Base-by-base conservation (phyloP, 1,140 invertebrate species). In the Centruroides sculpturatus region DNA sequence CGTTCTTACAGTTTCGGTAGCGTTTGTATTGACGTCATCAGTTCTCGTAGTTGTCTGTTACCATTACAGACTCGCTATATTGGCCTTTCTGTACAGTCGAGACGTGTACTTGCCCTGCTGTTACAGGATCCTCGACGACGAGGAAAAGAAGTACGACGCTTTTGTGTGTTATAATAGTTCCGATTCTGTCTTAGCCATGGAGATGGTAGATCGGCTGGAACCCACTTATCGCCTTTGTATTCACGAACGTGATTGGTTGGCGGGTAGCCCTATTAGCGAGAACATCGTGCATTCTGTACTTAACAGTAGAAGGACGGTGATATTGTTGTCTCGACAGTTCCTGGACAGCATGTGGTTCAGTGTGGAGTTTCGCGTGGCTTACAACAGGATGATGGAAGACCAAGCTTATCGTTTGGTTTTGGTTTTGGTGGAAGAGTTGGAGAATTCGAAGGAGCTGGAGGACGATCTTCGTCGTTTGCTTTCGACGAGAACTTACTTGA, bases 161-260 rank as follows among this genome's bases (percentile, higher is more conserved):
- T 93, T 92, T 70, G 78, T 93, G 50, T 89, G 87, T 62, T 92
- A 85, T 70, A 86, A 87, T 1, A 83, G 89, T 66, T 62, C 71
- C 69, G 89, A 94, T 69, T 81, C 85, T 57, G 76, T 80, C 7
- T 82, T 92, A 0, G 70, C 81, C 0, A 62, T 72, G 11, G 75
- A 83, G 51, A 69, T 92, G 13, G 77, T 87, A 41, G 73, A 81
- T 0, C 75, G 79, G 47, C 71, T 92, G 49, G 79, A 76, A 64
- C 75, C 74, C 1, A 61, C 69, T 47, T 76, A 74, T 72, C 89
- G 89, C 72, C 76, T 94, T 41, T 94, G 89, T 70, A 77, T 95
- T 47, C 87, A 92, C 69, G 89, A 92, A 72, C 77, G 90, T n/a
- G 89, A 94, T 71, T 93, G 85, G 82, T 87, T 90, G 67, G 85